Evolutionary conservation across 2,113 vertebrate genomes (phyloP).

Genomic region (Ceratotherium simum): DNA sequence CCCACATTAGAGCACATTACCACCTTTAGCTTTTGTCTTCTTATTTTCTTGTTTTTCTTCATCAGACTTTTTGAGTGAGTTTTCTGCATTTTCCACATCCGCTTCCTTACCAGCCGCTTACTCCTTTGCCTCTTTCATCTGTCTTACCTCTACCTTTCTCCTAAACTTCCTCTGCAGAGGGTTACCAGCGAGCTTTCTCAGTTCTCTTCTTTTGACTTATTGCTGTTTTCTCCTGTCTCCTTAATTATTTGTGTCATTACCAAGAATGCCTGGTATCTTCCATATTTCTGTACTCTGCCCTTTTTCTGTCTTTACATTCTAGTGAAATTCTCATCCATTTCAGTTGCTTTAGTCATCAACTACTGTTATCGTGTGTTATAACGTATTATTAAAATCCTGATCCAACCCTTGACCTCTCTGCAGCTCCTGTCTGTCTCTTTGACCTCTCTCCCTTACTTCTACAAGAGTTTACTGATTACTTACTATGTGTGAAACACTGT

Average conservation of each 20-base stretch:
- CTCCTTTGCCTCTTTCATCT: not conserved
- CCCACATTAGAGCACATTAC: not conserved
- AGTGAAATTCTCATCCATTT: constrained; percentile 35
- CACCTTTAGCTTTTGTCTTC: constrained; percentile 20
- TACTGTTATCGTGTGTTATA: not conserved
- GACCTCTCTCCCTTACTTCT: not conserved
- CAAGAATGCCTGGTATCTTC: not conserved
- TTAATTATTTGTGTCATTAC: constrained; percentile 36
- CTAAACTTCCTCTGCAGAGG: not conserved
- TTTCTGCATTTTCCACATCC: not conserved
- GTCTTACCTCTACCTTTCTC: not conserved
- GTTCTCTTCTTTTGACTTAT: constrained; percentile 20
- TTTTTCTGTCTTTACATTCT: constrained; percentile 12
- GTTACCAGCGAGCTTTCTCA: not conserved
- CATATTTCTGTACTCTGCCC: constrained; percentile 23
- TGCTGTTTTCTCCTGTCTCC: not conserved
- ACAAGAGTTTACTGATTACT: not conserved
- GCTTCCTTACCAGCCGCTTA: not conserved
- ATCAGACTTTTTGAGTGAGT: not conserved
- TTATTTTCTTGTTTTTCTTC: not conserved
- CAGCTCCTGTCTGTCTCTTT: not conserved
- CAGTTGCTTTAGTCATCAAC: not conserved
- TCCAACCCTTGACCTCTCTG: not conserved
- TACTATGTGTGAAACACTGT: not conserved
- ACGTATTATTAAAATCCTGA: constrained; percentile 35